Percentiles rank a stretch among this genome's conserved stretches.
phyloP scores from a whole-genome alignment of 2,888 invertebrate genomes.

The Chrysomela aeneicollis region DNA sequence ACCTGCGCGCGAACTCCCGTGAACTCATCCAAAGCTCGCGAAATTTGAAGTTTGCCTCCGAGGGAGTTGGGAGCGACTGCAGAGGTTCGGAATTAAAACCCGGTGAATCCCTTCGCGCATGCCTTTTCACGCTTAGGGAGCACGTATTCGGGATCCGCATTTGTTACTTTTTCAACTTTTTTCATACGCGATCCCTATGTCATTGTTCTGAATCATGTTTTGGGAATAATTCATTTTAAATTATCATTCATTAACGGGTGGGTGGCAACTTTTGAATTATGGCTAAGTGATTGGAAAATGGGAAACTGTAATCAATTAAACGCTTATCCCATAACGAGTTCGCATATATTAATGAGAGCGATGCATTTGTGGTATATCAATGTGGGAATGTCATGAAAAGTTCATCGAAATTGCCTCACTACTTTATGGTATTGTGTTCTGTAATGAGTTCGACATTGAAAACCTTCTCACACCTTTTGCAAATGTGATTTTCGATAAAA shows the following conservation, averaged over 20 bases:
- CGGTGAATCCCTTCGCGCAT: conserved; percentile 46
- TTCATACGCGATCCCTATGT: not conserved
- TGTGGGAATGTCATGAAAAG: not conserved
- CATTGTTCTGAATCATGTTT: not conserved
- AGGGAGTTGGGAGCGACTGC: conserved; percentile 47
- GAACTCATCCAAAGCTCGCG: conserved; percentile 6
- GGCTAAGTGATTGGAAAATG: not conserved
- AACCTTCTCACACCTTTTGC: no score
- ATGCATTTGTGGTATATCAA: not conserved
- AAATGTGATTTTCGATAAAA: no score
- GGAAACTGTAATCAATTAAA: not conserved
- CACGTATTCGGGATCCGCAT: conserved; percentile 49
- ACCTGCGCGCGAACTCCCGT: conserved; percentile 23
- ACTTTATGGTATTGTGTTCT: no score
- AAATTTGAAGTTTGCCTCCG: conserved; percentile 21
- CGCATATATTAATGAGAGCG: not conserved
- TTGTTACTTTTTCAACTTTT: conserved; percentile 42
- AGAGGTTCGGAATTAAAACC: conserved; percentile 50
- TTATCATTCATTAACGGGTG: not conserved
- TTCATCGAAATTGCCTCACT: no score
- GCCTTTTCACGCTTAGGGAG: conserved; percentile 41
- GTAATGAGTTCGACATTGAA: no score
- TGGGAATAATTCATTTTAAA: not conserved
- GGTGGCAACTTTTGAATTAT: not conserved
- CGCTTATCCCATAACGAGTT: not conserved